A percentile compares a stretch with the other conserved stretches of the same genome.
Conservation (phyloP, 1,140 invertebrate genomes). For the Drosophila takahashii region DNA sequence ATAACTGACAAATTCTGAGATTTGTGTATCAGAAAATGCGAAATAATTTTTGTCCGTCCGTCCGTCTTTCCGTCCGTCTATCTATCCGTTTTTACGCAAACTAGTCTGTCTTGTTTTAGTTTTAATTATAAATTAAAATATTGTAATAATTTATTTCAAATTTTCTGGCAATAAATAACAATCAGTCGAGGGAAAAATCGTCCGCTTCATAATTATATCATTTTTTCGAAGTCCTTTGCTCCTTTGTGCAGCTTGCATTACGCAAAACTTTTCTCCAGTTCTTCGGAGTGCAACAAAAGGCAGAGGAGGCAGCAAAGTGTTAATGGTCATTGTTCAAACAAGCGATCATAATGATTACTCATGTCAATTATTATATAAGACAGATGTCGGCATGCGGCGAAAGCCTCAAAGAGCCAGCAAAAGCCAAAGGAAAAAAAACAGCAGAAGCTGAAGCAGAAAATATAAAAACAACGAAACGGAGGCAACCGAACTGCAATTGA, state of each 20-base stretch:
- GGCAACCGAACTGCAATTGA: slow-evolving; percentile 61
- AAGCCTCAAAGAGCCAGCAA: slow-evolving; percentile 56
- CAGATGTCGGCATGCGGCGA: slow-evolving; percentile 55
- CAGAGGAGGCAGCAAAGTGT: slow-evolving; percentile 38
- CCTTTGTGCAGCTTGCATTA: slow-evolving; percentile 2
- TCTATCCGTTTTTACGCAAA: too few relatives aligned
- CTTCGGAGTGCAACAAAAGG: slow-evolving; percentile 9
- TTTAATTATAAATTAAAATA: too few relatives aligned
- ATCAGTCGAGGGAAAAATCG: too few relatives aligned
- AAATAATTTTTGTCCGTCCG: too few relatives aligned
- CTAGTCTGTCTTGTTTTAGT: too few relatives aligned
- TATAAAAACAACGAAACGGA: slow-evolving; percentile 39
- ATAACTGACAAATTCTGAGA: background rate
- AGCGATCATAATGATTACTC: slow-evolving; percentile 60
- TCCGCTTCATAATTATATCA: background rate
- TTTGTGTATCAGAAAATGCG: background rate
- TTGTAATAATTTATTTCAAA: too few relatives aligned
- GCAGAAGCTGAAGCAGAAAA: background rate
- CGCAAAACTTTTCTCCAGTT: slow-evolving; percentile 33
- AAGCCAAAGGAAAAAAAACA: slow-evolving; percentile 2
- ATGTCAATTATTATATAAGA: slow-evolving; percentile 77
- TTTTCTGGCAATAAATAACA: too few relatives aligned
- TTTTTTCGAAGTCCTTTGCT: background rate
- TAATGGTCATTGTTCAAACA: slow-evolving; percentile 59
- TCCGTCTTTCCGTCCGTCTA: too few relatives aligned